Evolutionary conservation across 1,140 invertebrate genomes (phyloP).

Genomic region (Tetraneura akinire): DNA sequence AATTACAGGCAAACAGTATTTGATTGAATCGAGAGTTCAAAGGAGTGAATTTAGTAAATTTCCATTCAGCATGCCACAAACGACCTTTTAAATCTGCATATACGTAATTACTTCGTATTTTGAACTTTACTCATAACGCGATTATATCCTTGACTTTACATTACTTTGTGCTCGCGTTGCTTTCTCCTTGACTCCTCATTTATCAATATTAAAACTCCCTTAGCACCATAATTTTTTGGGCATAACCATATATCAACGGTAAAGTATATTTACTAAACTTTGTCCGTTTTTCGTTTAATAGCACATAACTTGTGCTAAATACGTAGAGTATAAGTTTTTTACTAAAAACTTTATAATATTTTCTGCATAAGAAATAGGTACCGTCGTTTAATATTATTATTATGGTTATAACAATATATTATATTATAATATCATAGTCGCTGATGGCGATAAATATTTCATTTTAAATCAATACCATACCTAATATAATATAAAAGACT

Average conservation of each 20-base stretch:
- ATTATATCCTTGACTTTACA: conserved; percentile 11
- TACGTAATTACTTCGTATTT: conserved; percentile 28
- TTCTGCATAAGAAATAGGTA: too few relatives aligned
- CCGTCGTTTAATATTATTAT: too few relatives aligned
- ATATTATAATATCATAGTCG: too few relatives aligned
- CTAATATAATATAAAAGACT: too few relatives aligned
- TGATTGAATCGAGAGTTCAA: conserved; percentile 17
- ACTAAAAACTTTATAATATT: too few relatives aligned
- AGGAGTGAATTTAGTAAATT: conserved; percentile 11
- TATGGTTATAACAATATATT: too few relatives aligned
- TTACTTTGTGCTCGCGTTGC: background rate
- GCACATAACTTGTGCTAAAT: background rate
- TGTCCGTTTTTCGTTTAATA: background rate
- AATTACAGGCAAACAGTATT: background rate
- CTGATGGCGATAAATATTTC: too few relatives aligned
- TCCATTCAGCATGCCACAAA: background rate
- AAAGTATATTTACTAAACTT: conserved; percentile 22
- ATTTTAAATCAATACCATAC: too few relatives aligned
- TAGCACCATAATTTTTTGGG: background rate
- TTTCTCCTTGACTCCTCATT: background rate
- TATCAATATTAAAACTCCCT: conserved; percentile 36
- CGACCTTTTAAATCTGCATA: background rate
- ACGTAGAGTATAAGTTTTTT: background rate
- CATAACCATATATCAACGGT: background rate
- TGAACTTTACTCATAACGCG: conserved; percentile 26